Conservation (phyloP, 2,797 vertebrate genomes). For the Gambusia yucatana region DNA sequence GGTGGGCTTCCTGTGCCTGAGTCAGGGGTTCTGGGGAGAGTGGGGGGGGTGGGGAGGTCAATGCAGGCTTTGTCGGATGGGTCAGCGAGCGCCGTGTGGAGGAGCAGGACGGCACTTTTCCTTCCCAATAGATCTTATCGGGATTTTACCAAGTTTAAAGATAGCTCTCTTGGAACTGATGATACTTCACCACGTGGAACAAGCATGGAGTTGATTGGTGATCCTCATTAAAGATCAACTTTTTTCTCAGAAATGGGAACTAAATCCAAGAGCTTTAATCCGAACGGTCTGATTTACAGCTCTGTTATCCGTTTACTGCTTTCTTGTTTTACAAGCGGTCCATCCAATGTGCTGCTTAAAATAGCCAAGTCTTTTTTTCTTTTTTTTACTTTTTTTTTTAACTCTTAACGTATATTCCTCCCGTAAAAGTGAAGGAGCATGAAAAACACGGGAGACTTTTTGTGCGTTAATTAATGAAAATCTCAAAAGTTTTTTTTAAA, state of each 20-base stretch:
- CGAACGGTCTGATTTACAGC: conserved; percentile 11
- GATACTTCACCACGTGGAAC: background rate
- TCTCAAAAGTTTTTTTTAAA: conserved; percentile 13
- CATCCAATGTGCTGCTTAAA: background rate
- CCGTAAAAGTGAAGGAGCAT: background rate
- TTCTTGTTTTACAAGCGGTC: background rate
- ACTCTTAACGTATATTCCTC: rapidly evolving
- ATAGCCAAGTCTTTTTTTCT: background rate
- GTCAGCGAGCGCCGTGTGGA: conserved; percentile 23
- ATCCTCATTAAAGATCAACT: conserved; percentile 8
- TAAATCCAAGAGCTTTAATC: background rate
- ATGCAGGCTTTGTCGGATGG: conserved; percentile 69
- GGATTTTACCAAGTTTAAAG: conserved; percentile 11
- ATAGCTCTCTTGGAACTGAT: background rate
- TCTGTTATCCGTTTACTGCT: background rate
- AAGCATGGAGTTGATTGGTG: background rate
- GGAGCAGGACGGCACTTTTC: conserved; percentile 12
- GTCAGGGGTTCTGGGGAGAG: conserved; percentile 32
- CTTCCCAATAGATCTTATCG: conserved; percentile 4
- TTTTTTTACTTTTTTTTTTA: background rate
- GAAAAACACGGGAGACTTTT: background rate
- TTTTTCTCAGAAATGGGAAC: conserved; percentile 3
- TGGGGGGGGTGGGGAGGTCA: conserved; percentile 40
- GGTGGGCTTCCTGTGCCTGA: conserved; percentile 69
- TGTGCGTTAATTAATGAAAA: background rate